Percentiles rank a stretch among this genome's conserved stretches.
Evolutionary conservation across 2,797 vertebrate species (phyloP).

Genomic region (Enteromius unitaeniatus): DNA sequence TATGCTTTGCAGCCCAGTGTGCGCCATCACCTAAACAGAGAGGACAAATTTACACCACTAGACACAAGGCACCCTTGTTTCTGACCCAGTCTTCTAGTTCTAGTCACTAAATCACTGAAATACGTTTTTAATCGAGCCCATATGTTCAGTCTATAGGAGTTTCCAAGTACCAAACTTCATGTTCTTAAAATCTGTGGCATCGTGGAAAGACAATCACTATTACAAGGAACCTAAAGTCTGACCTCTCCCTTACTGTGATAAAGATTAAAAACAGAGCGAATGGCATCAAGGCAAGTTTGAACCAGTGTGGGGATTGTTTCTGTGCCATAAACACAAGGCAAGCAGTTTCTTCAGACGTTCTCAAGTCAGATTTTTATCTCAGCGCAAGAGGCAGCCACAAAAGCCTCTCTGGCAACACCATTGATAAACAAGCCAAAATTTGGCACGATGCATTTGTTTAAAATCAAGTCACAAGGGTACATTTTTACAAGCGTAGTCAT

Average conservation of each 20-base stretch:
- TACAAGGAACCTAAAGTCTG: conserved; percentile 24
- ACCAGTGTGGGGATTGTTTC: conserved; percentile 59
- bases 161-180: conserved; percentile 43
- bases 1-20: conserved; percentile 14
- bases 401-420: conserved; percentile 55
- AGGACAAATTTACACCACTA: conserved; percentile 28
- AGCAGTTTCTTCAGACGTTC: conserved; percentile 48
- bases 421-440: conserved; percentile 62
- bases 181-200: conserved; percentile 26
- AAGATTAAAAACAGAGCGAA: conserved; percentile 52
- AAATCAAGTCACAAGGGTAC: conserved; percentile 66
- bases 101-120: conserved; percentile 41
- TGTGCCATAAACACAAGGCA: conserved; percentile 65
- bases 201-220: conserved; percentile 31
- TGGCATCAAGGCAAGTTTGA: conserved; percentile 73
- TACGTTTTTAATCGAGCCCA: conserved; percentile 54
- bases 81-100: conserved; percentile 40
- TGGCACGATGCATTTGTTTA: conserved; percentile 66
- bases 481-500: conserved; percentile 67
- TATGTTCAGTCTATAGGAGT: conserved; percentile 50
- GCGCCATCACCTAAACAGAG: conserved; percentile 14
- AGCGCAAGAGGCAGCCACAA: conserved; percentile 50
- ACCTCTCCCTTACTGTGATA: conserved; percentile 45
- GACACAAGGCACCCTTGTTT: conserved; percentile 46
- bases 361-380: conserved; percentile 56